Conservation (phyloP, 2,888 invertebrate species). For the Tetragonisca angustula region DNA sequence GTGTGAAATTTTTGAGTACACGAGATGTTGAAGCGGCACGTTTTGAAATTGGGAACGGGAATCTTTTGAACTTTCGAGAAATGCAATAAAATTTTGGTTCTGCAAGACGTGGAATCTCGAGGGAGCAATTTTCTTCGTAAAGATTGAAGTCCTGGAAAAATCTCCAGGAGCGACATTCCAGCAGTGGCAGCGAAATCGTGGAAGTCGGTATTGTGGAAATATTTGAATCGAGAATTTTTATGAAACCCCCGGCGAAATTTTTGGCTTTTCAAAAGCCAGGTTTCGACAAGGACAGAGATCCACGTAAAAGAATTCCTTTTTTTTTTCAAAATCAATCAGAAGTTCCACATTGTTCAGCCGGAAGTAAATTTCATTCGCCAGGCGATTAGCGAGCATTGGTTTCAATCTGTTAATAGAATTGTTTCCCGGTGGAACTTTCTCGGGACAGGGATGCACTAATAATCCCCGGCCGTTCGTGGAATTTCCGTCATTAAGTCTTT, state of each 20-base stretch:
- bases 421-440: slow-evolving; percentile 18
- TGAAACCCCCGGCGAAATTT: background rate
- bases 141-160: too few species aligned
- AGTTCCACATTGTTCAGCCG: background rate
- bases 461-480: slow-evolving; percentile 27
- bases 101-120: too few species aligned
- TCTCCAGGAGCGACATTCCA: too few species aligned
- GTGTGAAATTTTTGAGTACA: background rate
- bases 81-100: too few species aligned
- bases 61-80: too few species aligned
- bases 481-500: slow-evolving; percentile 48
- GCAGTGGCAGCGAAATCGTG: background rate
- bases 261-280: background rate
- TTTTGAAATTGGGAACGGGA: too few species aligned
- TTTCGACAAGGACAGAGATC: too few species aligned
- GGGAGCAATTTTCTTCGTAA: too few species aligned
- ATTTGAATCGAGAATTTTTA: background rate
- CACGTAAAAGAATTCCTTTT: too few species aligned
- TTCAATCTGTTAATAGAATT: slow-evolving; percentile 37
- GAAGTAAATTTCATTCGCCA: background rate
- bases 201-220: background rate
- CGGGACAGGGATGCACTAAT: slow-evolving; percentile 15
- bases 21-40: too few species aligned
- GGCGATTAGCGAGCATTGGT: slow-evolving; percentile 39
- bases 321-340: background rate